These are phyloP conservation scores for human DNA, from an alignment of 2,113 vertebrate genomes.

Conservation along the genomic window GRCh38 chr2:215736501-215737000, in stretches of 20 bases:
- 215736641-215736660: neutral
- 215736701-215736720: neutral
- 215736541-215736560: neutral
- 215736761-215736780: neutral
- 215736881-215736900: constrained; percentile 60
- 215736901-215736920: constrained; percentile 40
- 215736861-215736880: constrained; percentile 20
- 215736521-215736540: constrained; percentile 6
- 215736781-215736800: neutral
- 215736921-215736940: constrained; percentile 35
- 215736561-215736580: neutral
- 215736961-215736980: neutral
- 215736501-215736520: neutral
- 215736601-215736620: neutral
- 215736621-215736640: constrained; percentile 21
- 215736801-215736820: neutral
- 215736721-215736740: neutral
- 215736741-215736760: neutral
- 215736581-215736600: neutral
- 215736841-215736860: neutral
- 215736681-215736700: neutral
- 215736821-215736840: neutral
- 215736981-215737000: neutral
- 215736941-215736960: constrained; percentile 17
- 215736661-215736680: neutral